These are phyloP conservation scores for Yponomeuta evonymella DNA, from an alignment of 2,888 invertebrate genomes.

Conservation along the genomic window DNA sequence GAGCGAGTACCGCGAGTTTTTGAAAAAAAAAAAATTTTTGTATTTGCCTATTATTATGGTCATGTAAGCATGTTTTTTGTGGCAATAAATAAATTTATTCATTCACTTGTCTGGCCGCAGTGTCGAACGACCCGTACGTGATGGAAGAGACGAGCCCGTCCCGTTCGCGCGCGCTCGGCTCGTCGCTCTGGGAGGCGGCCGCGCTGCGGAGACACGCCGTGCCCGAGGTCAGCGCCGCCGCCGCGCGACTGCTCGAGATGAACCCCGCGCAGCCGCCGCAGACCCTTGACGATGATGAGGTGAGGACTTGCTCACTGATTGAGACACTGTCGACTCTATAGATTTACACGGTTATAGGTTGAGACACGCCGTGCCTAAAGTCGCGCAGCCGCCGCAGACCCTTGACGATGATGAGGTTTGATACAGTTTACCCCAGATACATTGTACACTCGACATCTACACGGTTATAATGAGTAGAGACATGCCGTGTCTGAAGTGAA, in stretches of 20 bases:
- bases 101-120: constrained; percentile 29
- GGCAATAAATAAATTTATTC: background rate
- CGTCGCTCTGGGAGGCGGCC: constrained; percentile 95
- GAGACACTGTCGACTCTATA: too few relatives aligned
- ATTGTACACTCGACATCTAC: background rate
- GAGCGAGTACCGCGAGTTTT: too few relatives aligned
- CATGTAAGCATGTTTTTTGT: background rate
- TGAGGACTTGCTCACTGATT: background rate
- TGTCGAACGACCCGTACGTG: constrained; percentile 87
- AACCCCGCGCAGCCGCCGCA: constrained; percentile 26
- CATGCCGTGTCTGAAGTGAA: constrained; percentile 77
- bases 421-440: background rate
- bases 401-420: constrained; percentile 21
- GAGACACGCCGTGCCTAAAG: too few relatives aligned
- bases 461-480: constrained; percentile 19
- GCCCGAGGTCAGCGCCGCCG: constrained; percentile 80
- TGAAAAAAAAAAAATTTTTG: too few relatives aligned
- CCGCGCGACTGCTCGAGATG: constrained; percentile 25
- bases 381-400: constrained; percentile 22
- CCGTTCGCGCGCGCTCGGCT: constrained; percentile 87
- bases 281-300: constrained; percentile 22
- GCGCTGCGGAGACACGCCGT: constrained; percentile 72
- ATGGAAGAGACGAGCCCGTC: constrained; percentile 87
- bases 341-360: too few relatives aligned
- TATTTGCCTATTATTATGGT: too few relatives aligned